Evolutionary conservation across 2,888 invertebrate species (phyloP).

Genomic region (Apamea anceps): DNA sequence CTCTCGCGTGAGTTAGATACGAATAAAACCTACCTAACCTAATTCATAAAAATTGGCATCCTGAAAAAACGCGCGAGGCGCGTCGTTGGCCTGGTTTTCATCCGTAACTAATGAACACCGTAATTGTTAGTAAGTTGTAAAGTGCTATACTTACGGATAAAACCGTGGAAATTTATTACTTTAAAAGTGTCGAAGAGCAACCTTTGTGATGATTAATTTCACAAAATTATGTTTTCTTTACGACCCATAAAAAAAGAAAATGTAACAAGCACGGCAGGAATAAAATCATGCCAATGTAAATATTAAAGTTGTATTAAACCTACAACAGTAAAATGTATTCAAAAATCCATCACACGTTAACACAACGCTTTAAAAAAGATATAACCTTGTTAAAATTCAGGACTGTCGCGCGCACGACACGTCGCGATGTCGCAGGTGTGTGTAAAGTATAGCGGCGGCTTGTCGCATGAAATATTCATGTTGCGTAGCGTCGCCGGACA

Average conservation of each 20-base stretch:
- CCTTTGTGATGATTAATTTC: background rate
- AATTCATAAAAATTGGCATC: background rate
- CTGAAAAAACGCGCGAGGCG: too few species aligned
- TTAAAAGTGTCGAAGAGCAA: background rate
- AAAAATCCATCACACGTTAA: slow-evolving; percentile 16
- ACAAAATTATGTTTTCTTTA: background rate
- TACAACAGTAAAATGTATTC: slow-evolving; percentile 16
- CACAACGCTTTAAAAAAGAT: slow-evolving; percentile 10
- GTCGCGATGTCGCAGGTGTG: slow-evolving; percentile 59
- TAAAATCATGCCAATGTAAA: slow-evolving; percentile 11
- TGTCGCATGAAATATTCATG: slow-evolving; percentile 61
- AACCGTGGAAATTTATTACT: background rate
- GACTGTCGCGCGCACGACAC: slow-evolving; percentile 26
- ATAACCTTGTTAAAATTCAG: slow-evolving; percentile 50
- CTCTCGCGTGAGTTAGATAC: background rate
- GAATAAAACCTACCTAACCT: background rate
- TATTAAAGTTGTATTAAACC: slow-evolving; percentile 6
- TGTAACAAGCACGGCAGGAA: background rate
- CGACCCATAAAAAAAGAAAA: slow-evolving; percentile 4
- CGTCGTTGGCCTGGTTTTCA: background rate
- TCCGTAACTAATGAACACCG: background rate
- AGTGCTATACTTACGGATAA: background rate
- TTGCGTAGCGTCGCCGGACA: slow-evolving; percentile 47
- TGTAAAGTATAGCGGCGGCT: slow-evolving; percentile 35
- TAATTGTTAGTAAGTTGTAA: background rate